A percentile compares a stretch with the other conserved stretches of the same genome.
Evolutionary conservation across 2,888 invertebrate genomes (phyloP).

Genomic region (Ctena decussata): DNA sequence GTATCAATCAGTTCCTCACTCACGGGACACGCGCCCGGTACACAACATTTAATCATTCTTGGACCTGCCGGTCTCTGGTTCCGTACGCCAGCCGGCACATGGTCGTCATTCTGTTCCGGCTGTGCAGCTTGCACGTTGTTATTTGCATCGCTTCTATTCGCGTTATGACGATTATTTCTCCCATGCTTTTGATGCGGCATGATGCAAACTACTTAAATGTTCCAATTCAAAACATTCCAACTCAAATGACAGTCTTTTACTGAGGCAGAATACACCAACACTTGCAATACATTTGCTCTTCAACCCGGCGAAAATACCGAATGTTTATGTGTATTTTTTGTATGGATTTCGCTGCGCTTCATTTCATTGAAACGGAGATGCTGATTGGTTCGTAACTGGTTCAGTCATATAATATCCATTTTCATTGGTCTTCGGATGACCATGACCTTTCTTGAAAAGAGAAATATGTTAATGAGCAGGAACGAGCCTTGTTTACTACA

Average conservation of each 20-base stretch:
- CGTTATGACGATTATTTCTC: conserved; percentile 72
- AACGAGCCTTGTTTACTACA: conserved; percentile 74
- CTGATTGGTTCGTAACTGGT: conserved; percentile 68
- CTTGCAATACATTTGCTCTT: background rate
- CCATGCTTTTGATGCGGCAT: conserved; percentile 81
- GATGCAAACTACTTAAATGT: conserved; percentile 17
- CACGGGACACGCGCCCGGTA: conserved; percentile 74
- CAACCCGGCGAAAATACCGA: conserved; percentile 50
- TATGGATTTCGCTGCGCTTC: conserved; percentile 61
- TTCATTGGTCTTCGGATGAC: conserved; percentile 62
- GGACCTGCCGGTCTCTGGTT: conserved; percentile 40
- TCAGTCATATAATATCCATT: conserved; percentile 32
- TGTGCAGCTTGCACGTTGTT: conserved; percentile 68
- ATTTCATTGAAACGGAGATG: conserved; percentile 45
- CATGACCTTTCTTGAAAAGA: conserved; percentile 65
- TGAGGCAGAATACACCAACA: conserved; percentile 21
- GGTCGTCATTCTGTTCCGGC: conserved; percentile 66
- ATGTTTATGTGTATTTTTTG: conserved; percentile 54
- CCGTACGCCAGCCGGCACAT: conserved; percentile 33
- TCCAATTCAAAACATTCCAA: conserved; percentile 30
- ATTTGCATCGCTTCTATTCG: conserved; percentile 62
- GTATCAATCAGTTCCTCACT: conserved; percentile 76
- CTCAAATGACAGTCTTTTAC: conserved; percentile 47
- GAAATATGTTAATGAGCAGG: conserved; percentile 73
- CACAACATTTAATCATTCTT: conserved; percentile 76